A percentile compares a stretch with the other conserved stretches of the same genome.
These are phyloP conservation scores for Scotopteryx bipunctaria DNA, from an alignment of 2,888 invertebrate species.

Conservation along the genomic window DNA sequence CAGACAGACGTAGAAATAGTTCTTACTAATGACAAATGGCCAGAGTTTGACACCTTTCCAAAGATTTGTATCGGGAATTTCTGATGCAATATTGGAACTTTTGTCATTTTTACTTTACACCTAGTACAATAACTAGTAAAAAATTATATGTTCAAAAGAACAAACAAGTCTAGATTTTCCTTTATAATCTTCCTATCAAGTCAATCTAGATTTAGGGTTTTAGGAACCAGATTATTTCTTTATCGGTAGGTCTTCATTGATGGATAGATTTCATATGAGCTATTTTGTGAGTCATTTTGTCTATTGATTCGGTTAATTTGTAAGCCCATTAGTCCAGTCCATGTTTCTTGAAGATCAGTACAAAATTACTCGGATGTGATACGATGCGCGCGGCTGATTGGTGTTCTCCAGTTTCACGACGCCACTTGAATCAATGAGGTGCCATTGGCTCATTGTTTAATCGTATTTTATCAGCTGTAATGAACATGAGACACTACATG, in stretches of 20 bases:
- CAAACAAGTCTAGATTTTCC: too few species aligned
- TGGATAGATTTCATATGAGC: too few species aligned
- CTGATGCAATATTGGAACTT: slow-evolving; percentile 1
- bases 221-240: too few species aligned
- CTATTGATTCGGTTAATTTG: neutral
- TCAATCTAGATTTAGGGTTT: too few species aligned
- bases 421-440: slow-evolving; percentile 78
- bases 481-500: slow-evolving; percentile 48
- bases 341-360: slow-evolving; percentile 31
- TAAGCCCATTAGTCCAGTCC: too few species aligned
- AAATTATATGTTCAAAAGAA: too few species aligned
- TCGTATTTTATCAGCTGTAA: slow-evolving; percentile 79
- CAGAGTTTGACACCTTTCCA: neutral
- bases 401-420: slow-evolving; percentile 69
- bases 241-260: too few species aligned
- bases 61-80: too few species aligned
- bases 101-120: neutral
- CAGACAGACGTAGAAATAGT: neutral
- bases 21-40: slow-evolving; percentile 1
- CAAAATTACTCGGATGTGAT: slow-evolving; percentile 34
- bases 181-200: too few species aligned
- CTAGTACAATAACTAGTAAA: too few species aligned
- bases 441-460: slow-evolving; percentile 77
- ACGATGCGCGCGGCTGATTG: slow-evolving; percentile 55
- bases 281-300: slow-evolving; percentile 1